Percentiles rank a stretch among this genome's conserved stretches.
These are phyloP conservation scores for Phylloscopus collybita DNA, from an alignment of 2,797 vertebrate genomes.

Conservation along the genomic window DNA sequence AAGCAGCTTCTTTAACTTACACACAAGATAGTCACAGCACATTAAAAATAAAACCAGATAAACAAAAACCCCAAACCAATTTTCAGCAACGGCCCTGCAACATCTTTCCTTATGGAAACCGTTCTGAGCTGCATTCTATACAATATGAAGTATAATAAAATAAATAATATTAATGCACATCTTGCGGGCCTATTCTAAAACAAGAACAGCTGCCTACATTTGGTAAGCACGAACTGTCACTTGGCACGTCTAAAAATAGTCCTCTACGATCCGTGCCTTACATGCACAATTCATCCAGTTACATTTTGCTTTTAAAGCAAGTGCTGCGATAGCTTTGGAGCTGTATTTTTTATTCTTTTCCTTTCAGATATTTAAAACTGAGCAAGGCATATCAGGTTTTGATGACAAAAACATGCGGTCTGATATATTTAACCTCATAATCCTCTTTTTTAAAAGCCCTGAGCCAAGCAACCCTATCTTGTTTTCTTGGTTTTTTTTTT, in stretches of 20 bases:
- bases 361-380: background rate
- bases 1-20: background rate
- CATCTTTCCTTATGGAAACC: background rate
- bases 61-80: background rate
- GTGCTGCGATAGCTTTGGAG: background rate
- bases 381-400: accelerated
- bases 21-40: background rate
- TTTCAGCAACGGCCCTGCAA: background rate
- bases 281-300: slow-evolving; percentile 75
- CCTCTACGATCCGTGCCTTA: slow-evolving; percentile 67
- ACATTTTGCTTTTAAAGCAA: slow-evolving; percentile 66
- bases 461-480: background rate
- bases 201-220: slow-evolving; percentile 83
- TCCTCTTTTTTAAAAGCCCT: background rate
- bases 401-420: background rate
- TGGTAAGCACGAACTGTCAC: slow-evolving; percentile 82
- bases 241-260: slow-evolving; percentile 89
- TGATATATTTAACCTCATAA: background rate
- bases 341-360: background rate
- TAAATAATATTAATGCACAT: background rate
- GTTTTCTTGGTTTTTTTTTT: background rate
- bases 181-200: slow-evolving; percentile 26
- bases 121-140: background rate
- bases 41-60: background rate
- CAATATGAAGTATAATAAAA: background rate